Evolutionary conservation across 2,113 vertebrate genomes (phyloP), one percentile per base, ranked within the genome.

Genomic region (Ctenomys sociabilis): DNA sequence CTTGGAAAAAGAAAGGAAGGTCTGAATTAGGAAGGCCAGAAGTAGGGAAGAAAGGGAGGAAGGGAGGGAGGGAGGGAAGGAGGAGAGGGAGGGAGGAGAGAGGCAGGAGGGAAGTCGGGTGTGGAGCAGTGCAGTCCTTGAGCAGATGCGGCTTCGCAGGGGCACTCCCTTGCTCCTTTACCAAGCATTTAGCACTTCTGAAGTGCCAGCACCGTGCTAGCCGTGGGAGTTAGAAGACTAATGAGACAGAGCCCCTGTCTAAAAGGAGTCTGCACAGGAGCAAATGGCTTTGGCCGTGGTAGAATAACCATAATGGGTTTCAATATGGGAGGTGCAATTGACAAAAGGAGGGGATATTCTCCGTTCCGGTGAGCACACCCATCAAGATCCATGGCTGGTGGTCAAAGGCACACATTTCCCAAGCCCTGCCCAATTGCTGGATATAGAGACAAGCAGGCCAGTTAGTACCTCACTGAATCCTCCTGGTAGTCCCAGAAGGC

Each of bases 21-120:
- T 57, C 91, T 90, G 81, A 40, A 85, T 92, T 77, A 63, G 85
- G 93, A 57, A 95, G 94, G 96, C 73, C 66, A 90, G 70, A 87
- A 82, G 85, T 77, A 35, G n/a, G 68, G 37, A 63, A 63, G 61
- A 26, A 26, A 63, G 61, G 7, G 22, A 63, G 24, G 61, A 26
- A 61, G 22, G 22, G 22, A 61, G 21, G 22, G 22, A 59, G 22
- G 59, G 6, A 61, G 21, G 70, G 83, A 77, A 77, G 82, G 28
- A n/a, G 61, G 9, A 2, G 68, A 37, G 40, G 72, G 21, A 45
- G 28, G 16, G 16, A 19, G 17, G 8, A 26, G 37, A n/a, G 4
- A 5, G 35, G 21, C 32, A 12, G 75, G 45, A 57, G 16, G 40
- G 63, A 28, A 30, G 70, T 21, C 4, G 37, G 57, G 43, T 45